phyloP scores from a whole-genome alignment of 2,888 invertebrate species.

The Drosophila rellima region DNA sequence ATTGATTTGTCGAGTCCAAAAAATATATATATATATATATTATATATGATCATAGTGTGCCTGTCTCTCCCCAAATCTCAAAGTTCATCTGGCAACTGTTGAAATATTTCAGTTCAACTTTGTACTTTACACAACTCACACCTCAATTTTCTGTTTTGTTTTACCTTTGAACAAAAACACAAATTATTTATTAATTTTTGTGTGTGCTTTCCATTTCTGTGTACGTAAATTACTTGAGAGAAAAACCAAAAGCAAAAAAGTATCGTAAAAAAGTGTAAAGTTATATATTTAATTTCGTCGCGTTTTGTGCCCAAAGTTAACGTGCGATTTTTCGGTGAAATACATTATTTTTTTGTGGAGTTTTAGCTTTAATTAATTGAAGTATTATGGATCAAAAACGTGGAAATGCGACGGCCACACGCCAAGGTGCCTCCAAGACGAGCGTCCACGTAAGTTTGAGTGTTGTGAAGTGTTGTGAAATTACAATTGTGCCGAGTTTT shows the following conservation, averaged over 20 bases:
- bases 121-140: constrained; percentile 51
- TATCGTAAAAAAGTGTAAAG: constrained; percentile 8
- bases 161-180: constrained; percentile 21
- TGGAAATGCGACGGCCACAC: constrained; percentile 52
- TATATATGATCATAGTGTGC: constrained; percentile 45
- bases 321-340: constrained; percentile 38
- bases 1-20: not conserved
- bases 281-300: constrained; percentile 30
- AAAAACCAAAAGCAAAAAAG: not conserved
- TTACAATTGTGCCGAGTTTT: not conserved
- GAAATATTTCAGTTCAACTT: constrained; percentile 54
- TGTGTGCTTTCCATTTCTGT: constrained; percentile 27
- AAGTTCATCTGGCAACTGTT: not conserved
- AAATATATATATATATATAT: not conserved
- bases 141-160: constrained; percentile 27
- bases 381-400: constrained; percentile 66
- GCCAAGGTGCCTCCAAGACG: constrained; percentile 63
- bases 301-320: constrained; percentile 46
- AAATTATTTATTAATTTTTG: constrained; percentile 39
- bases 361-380: constrained; percentile 25
- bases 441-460: constrained; percentile 65
- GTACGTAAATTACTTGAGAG: constrained; percentile 22
- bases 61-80: not conserved
- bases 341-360: constrained; percentile 23
- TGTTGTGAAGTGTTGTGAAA: not conserved